A percentile compares a stretch with the other conserved stretches of the same genome.
phyloP scores from a whole-genome alignment of 92 coral and sea anemone genomes.

The Parazoanthus darwini region DNA sequence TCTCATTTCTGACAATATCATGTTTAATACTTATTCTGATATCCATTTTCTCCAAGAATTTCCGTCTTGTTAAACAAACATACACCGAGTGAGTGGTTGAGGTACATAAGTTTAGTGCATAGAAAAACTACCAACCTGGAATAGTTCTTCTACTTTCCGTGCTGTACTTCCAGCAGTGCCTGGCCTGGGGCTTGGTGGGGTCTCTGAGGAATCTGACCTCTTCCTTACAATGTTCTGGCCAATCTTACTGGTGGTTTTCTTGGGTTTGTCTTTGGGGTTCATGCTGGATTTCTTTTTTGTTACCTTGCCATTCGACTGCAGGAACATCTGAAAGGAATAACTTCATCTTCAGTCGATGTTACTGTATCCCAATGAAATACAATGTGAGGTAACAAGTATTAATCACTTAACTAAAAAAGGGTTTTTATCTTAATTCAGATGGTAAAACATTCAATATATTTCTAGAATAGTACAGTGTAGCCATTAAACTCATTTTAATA shows the following conservation, averaged over 20 bases:
- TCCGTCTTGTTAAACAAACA: too few species aligned
- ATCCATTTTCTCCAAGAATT: too few species aligned
- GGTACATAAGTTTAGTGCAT: not conserved
- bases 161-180: slow-evolving; percentile 86
- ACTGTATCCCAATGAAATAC: too few species aligned
- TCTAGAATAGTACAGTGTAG: too few species aligned
- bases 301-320: slow-evolving; percentile 93
- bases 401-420: too few species aligned
- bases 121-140: slow-evolving; percentile 65
- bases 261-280: slow-evolving; percentile 50
- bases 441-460: too few species aligned
- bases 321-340: slow-evolving; percentile 60
- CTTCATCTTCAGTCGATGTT: too few species aligned
- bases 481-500: too few species aligned
- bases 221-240: slow-evolving; percentile 33
- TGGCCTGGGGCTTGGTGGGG: slow-evolving; percentile 59
- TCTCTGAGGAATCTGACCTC: slow-evolving; percentile 30
- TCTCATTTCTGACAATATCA: too few species aligned
- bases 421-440: too few species aligned
- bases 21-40: too few species aligned
- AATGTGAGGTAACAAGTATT: too few species aligned
- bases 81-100: not conserved
- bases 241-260: slow-evolving; percentile 38
- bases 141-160: slow-evolving; percentile 89
- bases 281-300: slow-evolving; percentile 70